Evolutionary conservation across 2,113 vertebrate species (phyloP).

Genomic region (Spea multiplicata): DNA sequence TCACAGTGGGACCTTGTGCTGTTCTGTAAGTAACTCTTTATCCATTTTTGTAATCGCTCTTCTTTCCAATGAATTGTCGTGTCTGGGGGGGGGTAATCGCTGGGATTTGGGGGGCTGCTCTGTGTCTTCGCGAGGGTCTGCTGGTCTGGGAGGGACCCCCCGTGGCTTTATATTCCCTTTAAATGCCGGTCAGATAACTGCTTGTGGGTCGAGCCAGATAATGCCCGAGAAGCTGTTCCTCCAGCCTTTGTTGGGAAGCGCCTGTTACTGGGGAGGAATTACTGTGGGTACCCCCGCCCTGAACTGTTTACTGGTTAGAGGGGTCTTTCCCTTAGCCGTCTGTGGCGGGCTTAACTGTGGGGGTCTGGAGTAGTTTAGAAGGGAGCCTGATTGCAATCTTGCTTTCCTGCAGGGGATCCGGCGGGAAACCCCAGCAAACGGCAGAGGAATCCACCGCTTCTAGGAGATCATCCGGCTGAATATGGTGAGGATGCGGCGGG

Average conservation of each 20-base stretch:
- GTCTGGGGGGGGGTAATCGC: slow-evolving; percentile 6
- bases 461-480: slow-evolving; percentile 86
- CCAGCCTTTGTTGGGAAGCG: not conserved
- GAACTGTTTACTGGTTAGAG: not conserved
- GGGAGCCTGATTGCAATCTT: not conserved
- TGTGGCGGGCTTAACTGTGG: slow-evolving; percentile 1
- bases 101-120: slow-evolving; percentile 2
- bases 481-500: slow-evolving; percentile 64
- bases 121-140: slow-evolving; percentile 19
- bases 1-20: slow-evolving; percentile 70
- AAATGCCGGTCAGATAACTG: too few species aligned
- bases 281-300: not conserved
- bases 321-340: too few species aligned
- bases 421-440: slow-evolving; percentile 86
- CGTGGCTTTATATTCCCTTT: too few species aligned
- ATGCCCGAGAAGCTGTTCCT: too few species aligned
- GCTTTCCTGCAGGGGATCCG: slow-evolving; percentile 69
- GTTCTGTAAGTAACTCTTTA: slow-evolving; percentile 71
- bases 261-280: not conserved
- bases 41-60: slow-evolving; percentile 65
- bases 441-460: slow-evolving; percentile 84
- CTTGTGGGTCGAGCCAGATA: too few species aligned
- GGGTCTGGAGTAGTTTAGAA: not conserved
- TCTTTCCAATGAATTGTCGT: slow-evolving; percentile 35
- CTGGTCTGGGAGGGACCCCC: not conserved